Conservation (phyloP, 1,140 invertebrate genomes). For the Euwallacea fornicatus region DNA sequence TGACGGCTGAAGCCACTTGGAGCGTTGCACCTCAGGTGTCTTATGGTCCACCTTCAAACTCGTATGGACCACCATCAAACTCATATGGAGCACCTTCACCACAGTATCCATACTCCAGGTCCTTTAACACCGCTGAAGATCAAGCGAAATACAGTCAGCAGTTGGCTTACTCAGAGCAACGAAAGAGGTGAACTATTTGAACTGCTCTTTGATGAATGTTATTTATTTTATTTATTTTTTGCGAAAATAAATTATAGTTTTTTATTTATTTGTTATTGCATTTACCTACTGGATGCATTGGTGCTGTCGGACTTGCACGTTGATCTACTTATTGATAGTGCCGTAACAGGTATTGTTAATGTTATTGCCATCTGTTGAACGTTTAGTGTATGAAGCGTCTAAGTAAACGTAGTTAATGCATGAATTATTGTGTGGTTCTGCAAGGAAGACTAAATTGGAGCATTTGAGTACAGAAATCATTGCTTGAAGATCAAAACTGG, state of each 20-base stretch:
- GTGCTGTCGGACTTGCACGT: not conserved
- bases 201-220: constrained; percentile 8
- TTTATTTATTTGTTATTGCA: not conserved
- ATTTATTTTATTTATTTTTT: constrained; percentile 29
- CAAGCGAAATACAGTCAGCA: constrained; percentile 28
- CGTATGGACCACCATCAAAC: constrained; percentile 38
- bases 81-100: constrained; percentile 37
- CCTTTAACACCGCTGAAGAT: constrained; percentile 29
- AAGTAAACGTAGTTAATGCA: too few relatives aligned
- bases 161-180: constrained; percentile 34
- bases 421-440: too few relatives aligned
- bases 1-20: constrained; percentile 2
- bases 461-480: too few relatives aligned
- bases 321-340: not conserved
- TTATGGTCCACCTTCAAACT: constrained; percentile 28
- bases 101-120: constrained; percentile 44
- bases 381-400: not conserved
- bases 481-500: too few relatives aligned
- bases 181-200: constrained; percentile 28
- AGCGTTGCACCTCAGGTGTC: constrained; percentile 6
- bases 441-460: too few relatives aligned
- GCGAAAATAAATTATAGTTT: not conserved
- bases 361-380: constrained; percentile 3
- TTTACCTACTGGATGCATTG: not conserved
- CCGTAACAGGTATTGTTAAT: not conserved